Base-by-base conservation (phyloP, 2,888 invertebrate genomes). In the Lochmaea crataegi region DNA sequence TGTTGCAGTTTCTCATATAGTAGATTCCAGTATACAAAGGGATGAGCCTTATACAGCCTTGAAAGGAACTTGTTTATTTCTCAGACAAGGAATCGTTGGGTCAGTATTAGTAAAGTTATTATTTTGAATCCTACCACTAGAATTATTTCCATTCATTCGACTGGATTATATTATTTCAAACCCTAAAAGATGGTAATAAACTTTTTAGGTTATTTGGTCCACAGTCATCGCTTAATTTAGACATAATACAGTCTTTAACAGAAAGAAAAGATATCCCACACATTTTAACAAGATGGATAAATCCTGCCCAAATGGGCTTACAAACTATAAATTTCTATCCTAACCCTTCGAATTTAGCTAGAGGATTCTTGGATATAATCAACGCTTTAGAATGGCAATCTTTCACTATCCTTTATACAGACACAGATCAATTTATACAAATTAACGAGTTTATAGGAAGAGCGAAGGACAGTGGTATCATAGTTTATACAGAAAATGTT, bases 271-370 rank as follows among this genome's bases (percentile, higher is more conserved):
- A 72, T 14, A 70, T 76, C 11, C 76, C 76, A 7, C 76, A 76
- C 16, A 72, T 76, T 57, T 16, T 76, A 26, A 76, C 76, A 3
- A 51, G 72, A 67, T 76, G 74, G 72, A 51, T 72, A 7, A 38
- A 65, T 22, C 66, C 74, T 5, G 65, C 68, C 2, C 61, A 71
- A 38, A 68, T 70, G 65, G 65, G 77, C 0, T 70, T 83, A 41
- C 80, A 82, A 63, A 86, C 82, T 64, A 86, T 92, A 71, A 92
- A 91, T 81, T 85, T 93, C 57, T 90, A 89, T 82, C 92, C 93
- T 0, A 88, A 92, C 79, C 89, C 89, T 5, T 16, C 77, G 0
- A 67, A 75, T 18, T 68, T 83, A 26, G 79, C 86, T 12, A 64
- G 77, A 51, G 83, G 82, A 2, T 84, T 81, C 68, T 63, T 80